Conservation (phyloP, 1,140 invertebrate genomes). For the Gonatopus flavifemur region DNA sequence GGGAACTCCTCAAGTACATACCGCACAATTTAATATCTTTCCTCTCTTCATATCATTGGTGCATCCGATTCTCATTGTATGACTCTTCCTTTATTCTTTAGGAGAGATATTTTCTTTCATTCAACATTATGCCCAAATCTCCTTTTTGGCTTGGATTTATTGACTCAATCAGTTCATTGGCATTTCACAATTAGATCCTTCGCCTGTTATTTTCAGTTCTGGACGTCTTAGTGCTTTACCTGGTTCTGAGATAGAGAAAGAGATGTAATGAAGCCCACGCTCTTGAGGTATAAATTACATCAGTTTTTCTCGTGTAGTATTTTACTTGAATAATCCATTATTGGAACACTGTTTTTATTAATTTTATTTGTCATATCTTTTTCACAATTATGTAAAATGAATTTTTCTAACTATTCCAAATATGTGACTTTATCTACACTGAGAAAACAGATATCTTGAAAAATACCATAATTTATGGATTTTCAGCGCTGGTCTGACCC, state of each 20-base stretch:
- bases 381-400: no score
- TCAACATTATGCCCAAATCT: neutral
- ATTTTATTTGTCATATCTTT: no score
- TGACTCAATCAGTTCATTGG: no score
- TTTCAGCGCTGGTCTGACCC: no score
- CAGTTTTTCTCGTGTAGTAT: constrained; percentile 4
- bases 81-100: neutral
- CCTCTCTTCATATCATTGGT: neutral
- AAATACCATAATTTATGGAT: no score
- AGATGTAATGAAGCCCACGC: constrained; percentile 14
- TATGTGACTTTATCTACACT: no score
- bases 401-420: no score
- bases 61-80: neutral
- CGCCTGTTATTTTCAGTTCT: constrained; percentile 49
- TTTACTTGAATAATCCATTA: neutral
- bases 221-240: constrained; percentile 51
- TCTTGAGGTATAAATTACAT: constrained; percentile 24
- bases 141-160: no score
- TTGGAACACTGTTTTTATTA: neutral
- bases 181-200: neutral
- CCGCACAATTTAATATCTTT: neutral
- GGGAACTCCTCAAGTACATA: no score
- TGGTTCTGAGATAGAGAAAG: constrained; percentile 49
- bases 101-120: neutral
- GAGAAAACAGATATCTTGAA: no score